A percentile compares a stretch with the other conserved stretches of the same genome.
These are phyloP conservation scores for Dromococcyx pavoninus DNA, from an alignment of 2,797 vertebrate genomes.

Conservation along the genomic window DNA sequence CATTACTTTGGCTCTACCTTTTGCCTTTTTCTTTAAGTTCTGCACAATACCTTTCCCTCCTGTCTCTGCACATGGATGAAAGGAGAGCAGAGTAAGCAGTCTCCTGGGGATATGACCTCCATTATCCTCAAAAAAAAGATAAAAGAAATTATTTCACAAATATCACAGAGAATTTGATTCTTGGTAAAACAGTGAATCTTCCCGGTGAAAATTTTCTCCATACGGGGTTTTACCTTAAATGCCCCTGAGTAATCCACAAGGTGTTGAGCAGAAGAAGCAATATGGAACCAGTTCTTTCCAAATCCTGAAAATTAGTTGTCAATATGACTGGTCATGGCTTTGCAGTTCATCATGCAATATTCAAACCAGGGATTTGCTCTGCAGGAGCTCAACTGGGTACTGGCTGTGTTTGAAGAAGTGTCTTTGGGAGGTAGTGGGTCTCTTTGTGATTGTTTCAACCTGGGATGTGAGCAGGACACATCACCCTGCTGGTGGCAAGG, in stretches of 20 bases:
- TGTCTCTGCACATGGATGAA: accelerated
- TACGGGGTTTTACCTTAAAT: not conserved
- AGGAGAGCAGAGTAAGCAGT: not conserved
- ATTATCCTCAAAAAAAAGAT: not conserved
- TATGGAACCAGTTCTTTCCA: not conserved
- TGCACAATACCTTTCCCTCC: not conserved
- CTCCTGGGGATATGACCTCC: not conserved
- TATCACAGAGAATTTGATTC: not conserved
- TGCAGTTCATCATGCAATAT: not conserved
- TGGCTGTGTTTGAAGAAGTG: not conserved
- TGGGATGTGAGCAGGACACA: not conserved
- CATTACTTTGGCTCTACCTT: not conserved
- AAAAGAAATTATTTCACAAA: not conserved
- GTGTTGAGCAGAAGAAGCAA: not conserved
- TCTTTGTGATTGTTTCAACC: not conserved
- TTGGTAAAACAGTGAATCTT: not conserved
- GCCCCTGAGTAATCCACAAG: not conserved
- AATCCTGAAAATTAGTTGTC: not conserved
- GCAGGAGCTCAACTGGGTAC: not conserved
- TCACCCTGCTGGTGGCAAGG: accelerated
- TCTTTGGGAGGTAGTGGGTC: not conserved
- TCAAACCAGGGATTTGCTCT: not conserved
- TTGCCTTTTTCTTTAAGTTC: not conserved
- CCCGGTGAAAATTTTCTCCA: not conserved
- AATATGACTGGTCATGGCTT: not conserved